Percentiles rank a stretch among this genome's conserved stretches.
These are phyloP conservation scores for human (Homo sapiens) DNA, from an alignment of 2,113 vertebrate genomes.

Conservation along the genomic window GRCh38 chr11:9895501-9896000, in stretches of 20 bases:
- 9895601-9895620: background rate
- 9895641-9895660: background rate
- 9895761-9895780: background rate
- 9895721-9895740: background rate
- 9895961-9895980: conserved; percentile 94
- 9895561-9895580: background rate
- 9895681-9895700: conserved; percentile 3
- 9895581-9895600: background rate
- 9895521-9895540: conserved; percentile 27
- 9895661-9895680: conserved; percentile 8
- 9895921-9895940: conserved; percentile 77
- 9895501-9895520: background rate
- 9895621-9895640: conserved; percentile 31
- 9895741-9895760: background rate
- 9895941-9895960: conserved; percentile 98
- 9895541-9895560: background rate
- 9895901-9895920: background rate
- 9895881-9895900: background rate
- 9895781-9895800: background rate
- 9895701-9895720: conserved; percentile 30
- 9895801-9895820: conserved; percentile 43
- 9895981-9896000: conserved; percentile 95
- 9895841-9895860: background rate
- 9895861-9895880: background rate
- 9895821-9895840: background rate